These are phyloP conservation scores for Trissolcus brochymenae DNA, from an alignment of 2,888 invertebrate genomes.

Conservation along the genomic window DNA sequence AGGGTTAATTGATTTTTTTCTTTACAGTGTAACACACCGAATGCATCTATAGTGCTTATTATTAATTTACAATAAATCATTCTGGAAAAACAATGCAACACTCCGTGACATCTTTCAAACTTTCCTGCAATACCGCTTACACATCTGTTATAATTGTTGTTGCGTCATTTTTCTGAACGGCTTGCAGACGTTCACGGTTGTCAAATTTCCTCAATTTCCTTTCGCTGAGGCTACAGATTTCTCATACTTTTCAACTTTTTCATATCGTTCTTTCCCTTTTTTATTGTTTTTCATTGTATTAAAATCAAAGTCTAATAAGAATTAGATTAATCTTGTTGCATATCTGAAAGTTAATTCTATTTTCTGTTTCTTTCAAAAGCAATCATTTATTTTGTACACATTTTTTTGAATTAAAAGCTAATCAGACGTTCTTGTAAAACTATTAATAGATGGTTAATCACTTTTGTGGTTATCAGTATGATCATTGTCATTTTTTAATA, in stretches of 20 bases:
- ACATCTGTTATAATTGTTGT: conserved; percentile 20
- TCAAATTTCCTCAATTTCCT: conserved; percentile 15
- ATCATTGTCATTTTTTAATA: too few relatives aligned
- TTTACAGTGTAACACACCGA: conserved; percentile 5
- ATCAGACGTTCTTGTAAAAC: too few relatives aligned
- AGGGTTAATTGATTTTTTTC: conserved; percentile 9
- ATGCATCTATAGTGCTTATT: background rate
- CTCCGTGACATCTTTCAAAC: background rate
- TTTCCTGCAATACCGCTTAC: background rate
- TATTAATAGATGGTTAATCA: too few relatives aligned
- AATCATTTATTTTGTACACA: too few relatives aligned
- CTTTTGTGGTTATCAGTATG: too few relatives aligned
- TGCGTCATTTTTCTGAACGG: conserved; percentile 9
- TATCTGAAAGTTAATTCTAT: too few relatives aligned
- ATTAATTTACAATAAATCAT: background rate
- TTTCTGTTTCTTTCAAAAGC: too few relatives aligned
- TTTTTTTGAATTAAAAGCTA: too few relatives aligned
- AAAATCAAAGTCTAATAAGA: too few relatives aligned
- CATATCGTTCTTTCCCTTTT: background rate
- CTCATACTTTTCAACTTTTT: background rate
- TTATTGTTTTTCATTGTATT: background rate
- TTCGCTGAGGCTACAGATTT: background rate
- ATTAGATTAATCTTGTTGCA: too few relatives aligned
- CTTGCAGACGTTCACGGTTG: background rate
- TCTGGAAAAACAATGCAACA: background rate